phyloP scores from a whole-genome alignment of 2,888 invertebrate species.

The Sinelater perroti region DNA sequence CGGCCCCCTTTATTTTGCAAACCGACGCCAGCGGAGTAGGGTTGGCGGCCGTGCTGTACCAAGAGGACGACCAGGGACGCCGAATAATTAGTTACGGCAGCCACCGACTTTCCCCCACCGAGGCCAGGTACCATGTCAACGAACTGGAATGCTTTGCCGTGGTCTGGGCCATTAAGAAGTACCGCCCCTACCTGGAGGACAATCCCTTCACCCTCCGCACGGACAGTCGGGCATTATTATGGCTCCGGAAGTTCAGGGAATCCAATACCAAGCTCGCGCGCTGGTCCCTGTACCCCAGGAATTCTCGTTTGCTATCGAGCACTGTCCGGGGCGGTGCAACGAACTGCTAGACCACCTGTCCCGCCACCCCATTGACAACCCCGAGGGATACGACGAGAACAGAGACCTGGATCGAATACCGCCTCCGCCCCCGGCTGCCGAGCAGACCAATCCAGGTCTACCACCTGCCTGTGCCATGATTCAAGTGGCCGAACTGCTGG shows the following conservation, averaged over 20 bases:
- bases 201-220: background rate
- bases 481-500: background rate
- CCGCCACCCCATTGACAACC: background rate
- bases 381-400: background rate
- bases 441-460: background rate
- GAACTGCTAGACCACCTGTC: too few relatives aligned
- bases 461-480: too few relatives aligned
- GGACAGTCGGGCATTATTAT: background rate
- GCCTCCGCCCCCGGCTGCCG: background rate
- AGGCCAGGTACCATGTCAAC: conserved; percentile 41
- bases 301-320: background rate
- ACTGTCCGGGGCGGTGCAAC: background rate
- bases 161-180: conserved; percentile 43
- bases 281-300: background rate
- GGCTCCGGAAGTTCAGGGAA: too few relatives aligned
- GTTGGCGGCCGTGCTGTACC: conserved; percentile 43
- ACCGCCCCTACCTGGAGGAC: conserved; percentile 42
- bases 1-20: conserved; percentile 38
- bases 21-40: conserved; percentile 42
- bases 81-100: too few relatives aligned
- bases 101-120: conserved; percentile 30
- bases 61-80: too few relatives aligned
- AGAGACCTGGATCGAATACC: background rate
- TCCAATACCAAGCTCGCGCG: too few relatives aligned
- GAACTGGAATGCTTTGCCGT: conserved; percentile 44